A percentile compares a stretch with the other conserved stretches of the same genome.
phyloP scores from a whole-genome alignment of 2,797 vertebrate species.

The Acanthis flammea region DNA sequence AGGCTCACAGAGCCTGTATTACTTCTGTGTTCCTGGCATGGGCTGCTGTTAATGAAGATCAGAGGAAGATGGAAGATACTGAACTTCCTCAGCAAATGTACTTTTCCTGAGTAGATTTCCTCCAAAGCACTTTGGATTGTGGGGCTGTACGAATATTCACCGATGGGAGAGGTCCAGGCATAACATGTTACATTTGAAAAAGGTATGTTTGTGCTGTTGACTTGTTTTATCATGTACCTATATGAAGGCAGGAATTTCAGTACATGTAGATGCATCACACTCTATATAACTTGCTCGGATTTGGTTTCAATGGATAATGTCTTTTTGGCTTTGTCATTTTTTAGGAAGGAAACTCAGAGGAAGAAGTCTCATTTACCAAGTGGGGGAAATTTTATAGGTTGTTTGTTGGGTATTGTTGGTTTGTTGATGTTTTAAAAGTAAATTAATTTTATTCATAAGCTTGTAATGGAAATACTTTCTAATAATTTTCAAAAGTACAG shows the following conservation, averaged over 20 bases:
- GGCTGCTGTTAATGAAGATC: not conserved
- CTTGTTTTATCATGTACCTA: not conserved
- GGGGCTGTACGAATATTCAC: fast-evolving
- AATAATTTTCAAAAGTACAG: not conserved
- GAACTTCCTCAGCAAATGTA: not conserved
- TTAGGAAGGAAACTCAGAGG: not conserved
- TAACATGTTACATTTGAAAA: not conserved
- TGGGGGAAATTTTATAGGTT: not conserved
- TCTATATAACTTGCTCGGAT: not conserved
- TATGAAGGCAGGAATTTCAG: not conserved
- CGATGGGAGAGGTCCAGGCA: not conserved
- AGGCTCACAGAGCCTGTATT: not conserved
- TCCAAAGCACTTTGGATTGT: not conserved
- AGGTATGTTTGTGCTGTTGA: not conserved
- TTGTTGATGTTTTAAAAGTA: not conserved
- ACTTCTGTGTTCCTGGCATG: not conserved
- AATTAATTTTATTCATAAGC: not conserved
- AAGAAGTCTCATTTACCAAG: not conserved
- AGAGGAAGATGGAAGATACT: not conserved
- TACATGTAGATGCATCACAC: not conserved
- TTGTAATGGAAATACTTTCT: not conserved
- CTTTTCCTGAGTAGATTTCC: not conserved
- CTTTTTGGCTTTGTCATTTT: not conserved
- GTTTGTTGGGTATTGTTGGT: not conserved
- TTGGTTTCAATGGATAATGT: not conserved